Percentiles rank a stretch among this genome's conserved stretches.
Evolutionary conservation across 2,113 vertebrate species (phyloP).

Genomic region (chimpanzee (Pan troglodytes)): NHGRI_mPanTro3-v2.1_pri NC_072409.2:37658001-37658500

Average conservation of each 20-base stretch:
- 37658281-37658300: neutral
- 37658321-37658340: neutral
- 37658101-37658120: neutral
- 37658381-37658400: neutral
- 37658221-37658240: neutral
- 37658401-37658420: neutral
- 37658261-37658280: neutral
- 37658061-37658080: neutral
- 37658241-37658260: neutral
- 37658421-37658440: neutral
- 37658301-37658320: neutral
- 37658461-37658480: conserved; percentile 14
- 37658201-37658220: neutral
- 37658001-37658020: neutral
- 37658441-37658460: conserved; percentile 21
- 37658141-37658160: neutral
- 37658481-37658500: neutral
- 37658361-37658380: neutral
- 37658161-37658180: neutral
- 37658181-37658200: neutral
- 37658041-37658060: neutral
- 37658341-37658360: neutral
- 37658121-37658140: neutral
- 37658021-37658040: neutral
- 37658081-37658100: conserved; percentile 2